Conservation (phyloP, 2,888 invertebrate species). For the Lamellibrachia columna region DNA sequence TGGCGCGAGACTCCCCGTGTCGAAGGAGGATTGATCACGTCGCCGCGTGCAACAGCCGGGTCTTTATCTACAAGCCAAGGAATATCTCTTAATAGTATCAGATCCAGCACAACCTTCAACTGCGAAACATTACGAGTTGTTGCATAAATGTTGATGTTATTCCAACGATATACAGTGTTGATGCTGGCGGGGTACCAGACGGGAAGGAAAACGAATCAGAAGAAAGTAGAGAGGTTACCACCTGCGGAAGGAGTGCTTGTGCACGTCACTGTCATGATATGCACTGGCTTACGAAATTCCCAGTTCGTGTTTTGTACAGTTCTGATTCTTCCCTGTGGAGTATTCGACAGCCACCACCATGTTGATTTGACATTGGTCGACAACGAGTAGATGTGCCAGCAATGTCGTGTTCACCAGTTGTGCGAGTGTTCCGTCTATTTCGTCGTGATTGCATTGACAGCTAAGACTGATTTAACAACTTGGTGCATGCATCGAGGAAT, state of each 20-base stretch:
- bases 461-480: neutral
- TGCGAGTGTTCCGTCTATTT: neutral
- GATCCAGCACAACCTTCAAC: neutral
- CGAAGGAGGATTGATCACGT: neutral
- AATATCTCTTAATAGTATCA: neutral
- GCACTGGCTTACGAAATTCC: neutral
- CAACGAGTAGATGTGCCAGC: neutral
- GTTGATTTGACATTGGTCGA: neutral
- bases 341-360: neutral
- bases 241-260: neutral
- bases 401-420: neutral
- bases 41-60: neutral
- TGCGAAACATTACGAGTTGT: neutral
- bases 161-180: neutral
- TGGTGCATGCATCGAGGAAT: too few relatives aligned
- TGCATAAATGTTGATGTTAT: neutral
- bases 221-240: neutral
- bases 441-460: neutral
- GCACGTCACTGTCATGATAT: neutral
- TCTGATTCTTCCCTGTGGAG: neutral
- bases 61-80: neutral
- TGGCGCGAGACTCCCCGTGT: neutral
- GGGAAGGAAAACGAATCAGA: neutral
- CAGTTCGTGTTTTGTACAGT: neutral
- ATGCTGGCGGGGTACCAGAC: neutral